Evolutionary conservation across 2,888 invertebrate species (phyloP).

Genomic region (Ectemnius lituratus): DNA sequence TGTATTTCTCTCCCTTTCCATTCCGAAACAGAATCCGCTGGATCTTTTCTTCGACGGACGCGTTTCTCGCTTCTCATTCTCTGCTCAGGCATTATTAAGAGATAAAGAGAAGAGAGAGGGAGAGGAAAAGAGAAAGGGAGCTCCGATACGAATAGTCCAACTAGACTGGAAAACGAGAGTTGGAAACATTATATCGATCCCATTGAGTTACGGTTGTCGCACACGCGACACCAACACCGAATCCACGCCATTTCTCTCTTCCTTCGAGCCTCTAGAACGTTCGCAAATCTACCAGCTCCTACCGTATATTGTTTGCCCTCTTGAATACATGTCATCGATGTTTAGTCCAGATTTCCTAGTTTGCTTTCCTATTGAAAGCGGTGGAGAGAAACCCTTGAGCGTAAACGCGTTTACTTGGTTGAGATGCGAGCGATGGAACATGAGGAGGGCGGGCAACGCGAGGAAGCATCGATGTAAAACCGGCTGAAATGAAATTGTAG

Average conservation of each 20-base stretch:
- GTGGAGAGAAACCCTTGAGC: too few species aligned
- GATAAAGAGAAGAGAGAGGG: too few species aligned
- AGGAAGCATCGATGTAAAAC: neutral
- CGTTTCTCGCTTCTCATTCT: neutral
- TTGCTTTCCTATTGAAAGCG: too few species aligned
- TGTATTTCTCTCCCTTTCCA: slow-evolving; percentile 27
- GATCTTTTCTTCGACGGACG: slow-evolving; percentile 38
- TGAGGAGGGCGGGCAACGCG: neutral
- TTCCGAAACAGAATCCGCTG: slow-evolving; percentile 35
- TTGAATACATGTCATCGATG: too few species aligned
- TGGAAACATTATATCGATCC: slow-evolving; percentile 25
- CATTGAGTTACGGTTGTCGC: slow-evolving; percentile 42
- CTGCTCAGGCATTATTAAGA: slow-evolving; percentile 28
- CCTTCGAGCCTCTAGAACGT: too few species aligned
- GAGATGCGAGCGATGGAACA: too few species aligned
- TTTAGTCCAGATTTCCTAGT: too few species aligned
- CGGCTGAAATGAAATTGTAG: slow-evolving; percentile 31
- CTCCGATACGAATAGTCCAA: slow-evolving; percentile 8
- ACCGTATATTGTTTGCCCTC: too few species aligned
- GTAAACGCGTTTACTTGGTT: too few species aligned
- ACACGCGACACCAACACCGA: slow-evolving; percentile 32
- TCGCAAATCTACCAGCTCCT: too few species aligned
- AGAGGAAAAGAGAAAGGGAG: neutral
- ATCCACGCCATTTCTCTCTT: too few species aligned
- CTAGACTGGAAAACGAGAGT: slow-evolving; percentile 29